phyloP scores from a whole-genome alignment of 2,113 vertebrate species.

The Hymenochirus boettgeri region DNA sequence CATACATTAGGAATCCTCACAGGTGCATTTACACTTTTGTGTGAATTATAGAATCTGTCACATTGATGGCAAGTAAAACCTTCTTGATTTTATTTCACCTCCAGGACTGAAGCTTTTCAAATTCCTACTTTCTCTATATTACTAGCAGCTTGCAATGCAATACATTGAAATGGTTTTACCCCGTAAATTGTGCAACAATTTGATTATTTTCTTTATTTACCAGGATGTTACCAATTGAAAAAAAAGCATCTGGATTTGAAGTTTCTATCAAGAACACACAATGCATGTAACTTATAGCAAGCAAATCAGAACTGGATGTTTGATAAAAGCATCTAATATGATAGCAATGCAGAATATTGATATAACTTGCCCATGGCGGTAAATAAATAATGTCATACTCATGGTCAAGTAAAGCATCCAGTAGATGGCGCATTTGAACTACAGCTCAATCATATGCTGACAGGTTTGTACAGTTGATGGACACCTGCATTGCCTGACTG shows the following conservation, averaged over 20 bases:
- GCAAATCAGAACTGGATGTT: too few relatives aligned
- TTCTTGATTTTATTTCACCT: neutral
- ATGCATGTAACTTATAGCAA: too few relatives aligned
- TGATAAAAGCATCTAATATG: neutral
- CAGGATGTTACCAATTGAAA: too few relatives aligned
- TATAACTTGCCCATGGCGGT: too few relatives aligned
- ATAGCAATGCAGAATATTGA: neutral
- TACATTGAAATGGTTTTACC: neutral
- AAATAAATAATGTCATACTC: neutral
- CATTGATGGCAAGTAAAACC: neutral
- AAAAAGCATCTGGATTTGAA: too few relatives aligned
- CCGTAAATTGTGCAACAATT: neutral
- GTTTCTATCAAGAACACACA: too few relatives aligned
- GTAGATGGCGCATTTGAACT: slow-evolving; percentile 36
- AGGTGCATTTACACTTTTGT: neutral
- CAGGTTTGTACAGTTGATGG: slow-evolving; percentile 37
- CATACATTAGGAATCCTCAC: neutral
- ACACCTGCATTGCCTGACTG: slow-evolving; percentile 32
- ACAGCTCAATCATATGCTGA: slow-evolving; percentile 1
- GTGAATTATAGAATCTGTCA: neutral
- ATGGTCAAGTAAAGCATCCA: neutral
- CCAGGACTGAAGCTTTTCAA: neutral
- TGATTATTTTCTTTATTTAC: neutral
- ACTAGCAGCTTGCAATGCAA: neutral
- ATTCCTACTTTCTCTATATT: neutral